phyloP scores from a whole-genome alignment of 2,888 invertebrate genomes.

The Drosophila ustulata region DNA sequence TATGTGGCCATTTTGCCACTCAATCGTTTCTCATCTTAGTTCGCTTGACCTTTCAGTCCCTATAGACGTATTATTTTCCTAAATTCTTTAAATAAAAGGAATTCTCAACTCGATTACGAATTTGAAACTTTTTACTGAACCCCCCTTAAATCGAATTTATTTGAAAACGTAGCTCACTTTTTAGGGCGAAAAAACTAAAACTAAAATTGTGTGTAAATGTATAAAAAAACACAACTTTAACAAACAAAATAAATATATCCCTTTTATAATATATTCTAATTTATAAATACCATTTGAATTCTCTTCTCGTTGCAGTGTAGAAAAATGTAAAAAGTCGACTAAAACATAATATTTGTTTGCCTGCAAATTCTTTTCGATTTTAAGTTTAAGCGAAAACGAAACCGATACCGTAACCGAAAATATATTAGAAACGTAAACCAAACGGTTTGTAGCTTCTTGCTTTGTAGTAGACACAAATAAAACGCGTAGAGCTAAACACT shows the following conservation, averaged over 20 bases:
- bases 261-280: not conserved
- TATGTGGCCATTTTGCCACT: not conserved
- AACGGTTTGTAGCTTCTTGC: conserved; percentile 56
- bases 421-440: conserved; percentile 34
- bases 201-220: too few relatives aligned
- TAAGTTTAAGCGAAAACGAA: conserved; percentile 67
- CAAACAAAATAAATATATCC: too few relatives aligned
- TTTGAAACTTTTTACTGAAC: not conserved
- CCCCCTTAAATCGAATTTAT: not conserved
- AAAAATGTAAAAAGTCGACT: conserved; percentile 82
- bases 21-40: not conserved
- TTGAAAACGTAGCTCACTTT: not conserved
- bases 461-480: conserved; percentile 46
- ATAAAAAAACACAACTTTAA: too few relatives aligned
- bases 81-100: not conserved
- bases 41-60: not conserved
- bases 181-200: not conserved
- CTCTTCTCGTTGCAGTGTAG: conserved; percentile 78
- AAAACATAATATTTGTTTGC: conserved; percentile 78
- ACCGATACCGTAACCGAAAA: conserved; percentile 39
- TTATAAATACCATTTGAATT: conserved; percentile 2
- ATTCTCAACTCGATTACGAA: not conserved
- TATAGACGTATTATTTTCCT: not conserved
- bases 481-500: conserved; percentile 19
- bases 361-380: conserved; percentile 77